Evolutionary conservation across 2,888 invertebrate species (phyloP).

Genomic region (Sinhomidia bicolor): DNA sequence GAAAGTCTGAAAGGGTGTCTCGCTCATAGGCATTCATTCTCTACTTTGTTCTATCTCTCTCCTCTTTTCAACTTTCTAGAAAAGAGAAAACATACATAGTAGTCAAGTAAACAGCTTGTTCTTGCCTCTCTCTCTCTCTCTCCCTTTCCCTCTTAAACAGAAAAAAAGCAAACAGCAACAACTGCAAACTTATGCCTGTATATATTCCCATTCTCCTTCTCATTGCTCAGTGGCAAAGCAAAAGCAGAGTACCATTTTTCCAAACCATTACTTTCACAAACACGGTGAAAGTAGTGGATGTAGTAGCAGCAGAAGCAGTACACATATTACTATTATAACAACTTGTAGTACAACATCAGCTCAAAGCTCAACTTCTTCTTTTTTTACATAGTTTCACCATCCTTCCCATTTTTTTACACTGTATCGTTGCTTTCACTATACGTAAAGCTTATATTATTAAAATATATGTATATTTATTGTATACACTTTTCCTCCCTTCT

Average conservation of each 20-base stretch:
- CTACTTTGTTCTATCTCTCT: too few species aligned
- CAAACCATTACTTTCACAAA: not conserved
- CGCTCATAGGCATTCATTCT: slow-evolving; percentile 1
- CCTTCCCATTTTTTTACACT: not conserved
- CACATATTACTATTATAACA: not conserved
- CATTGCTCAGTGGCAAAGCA: not conserved
- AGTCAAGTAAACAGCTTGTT: too few species aligned
- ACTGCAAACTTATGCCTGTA: not conserved
- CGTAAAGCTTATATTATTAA: not conserved
- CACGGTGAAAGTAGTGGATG: too few species aligned
- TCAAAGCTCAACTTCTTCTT: slow-evolving; percentile 4
- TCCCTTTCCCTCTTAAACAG: not conserved
- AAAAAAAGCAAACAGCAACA: not conserved
- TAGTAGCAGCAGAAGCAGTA: too few species aligned
- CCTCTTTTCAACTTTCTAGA: too few species aligned
- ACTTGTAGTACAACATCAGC: not conserved
- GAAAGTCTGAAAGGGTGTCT: not conserved
- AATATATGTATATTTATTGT: not conserved
- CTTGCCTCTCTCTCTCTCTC: too few species aligned
- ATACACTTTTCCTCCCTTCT: not conserved
- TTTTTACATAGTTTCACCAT: not conserved
- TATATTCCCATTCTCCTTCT: not conserved
- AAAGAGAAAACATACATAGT: too few species aligned
- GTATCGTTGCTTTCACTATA: not conserved
- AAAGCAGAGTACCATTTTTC: slow-evolving; percentile 20